Evolutionary conservation across 2,797 vertebrate genomes (phyloP), one percentile per base, ranked within the genome.

Genomic region (Tympanoctomys barrerae): DNA sequence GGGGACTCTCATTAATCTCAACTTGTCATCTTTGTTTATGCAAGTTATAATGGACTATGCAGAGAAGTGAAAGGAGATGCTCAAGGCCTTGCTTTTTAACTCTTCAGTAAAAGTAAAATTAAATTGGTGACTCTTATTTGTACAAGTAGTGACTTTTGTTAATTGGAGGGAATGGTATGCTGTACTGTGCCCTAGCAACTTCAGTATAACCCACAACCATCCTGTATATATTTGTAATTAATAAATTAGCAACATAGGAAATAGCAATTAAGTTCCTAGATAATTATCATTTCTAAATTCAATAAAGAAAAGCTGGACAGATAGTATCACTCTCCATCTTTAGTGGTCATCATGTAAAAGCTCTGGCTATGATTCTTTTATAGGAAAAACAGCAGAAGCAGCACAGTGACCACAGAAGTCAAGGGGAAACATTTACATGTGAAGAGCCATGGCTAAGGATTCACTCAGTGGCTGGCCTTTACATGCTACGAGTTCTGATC

Each of bases 1-100:
- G 98, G 98, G 99, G 99, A 98, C 98, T 98, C 99, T 99, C 99
- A 99, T 99, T 99, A 99, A 99, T 99, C 99, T 99, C 99, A 99
- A 99, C 99, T 99, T 99, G 99, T 99, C 99, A 99, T 99, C 98
- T 98, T 98, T 99, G 99, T 99, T 99, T 99, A 99, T 99, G 98
- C 98, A 99, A 98, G 98, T 99, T 99, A 99, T 99, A 99, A 99
- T 99, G 99, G 98, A 97, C 98, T 98, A 84, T 97, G 95, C 98
- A 98, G 98, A 98, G 98, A 98, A 98, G 98, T 98, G 98, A 99
- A 99, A 99, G 92, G 96, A 98, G 98, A 99, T 96, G 94, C 98
- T 98, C 98, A 98, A 98, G 98, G 98, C 97, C 96, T 98, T 96
- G 96, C 97, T 97, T 97, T 98, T 99, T 98, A 99, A 99, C 98